Evolutionary conservation across 2,797 vertebrate species (phyloP).

Genomic region (Chanos chanos): DNA sequence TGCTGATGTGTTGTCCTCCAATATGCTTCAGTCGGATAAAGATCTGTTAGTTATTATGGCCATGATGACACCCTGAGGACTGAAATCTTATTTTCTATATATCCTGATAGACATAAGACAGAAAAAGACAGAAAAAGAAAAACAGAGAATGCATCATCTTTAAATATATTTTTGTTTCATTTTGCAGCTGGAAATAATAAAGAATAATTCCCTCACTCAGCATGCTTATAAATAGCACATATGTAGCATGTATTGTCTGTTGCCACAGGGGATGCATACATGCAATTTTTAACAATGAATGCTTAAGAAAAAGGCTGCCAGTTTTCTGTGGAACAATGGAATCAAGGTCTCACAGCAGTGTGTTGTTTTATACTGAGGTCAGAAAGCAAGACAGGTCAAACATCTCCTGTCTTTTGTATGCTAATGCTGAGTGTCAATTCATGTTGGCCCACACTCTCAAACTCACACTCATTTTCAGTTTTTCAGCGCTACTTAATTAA

Average conservation of each 20-base stretch:
- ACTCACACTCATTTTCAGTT: too few relatives aligned
- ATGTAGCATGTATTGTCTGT: too few relatives aligned
- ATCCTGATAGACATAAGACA: too few relatives aligned
- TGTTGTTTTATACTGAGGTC: conserved; percentile 32
- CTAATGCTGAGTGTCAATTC: conserved; percentile 21
- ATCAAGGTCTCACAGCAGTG: conserved; percentile 32
- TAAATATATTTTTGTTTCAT: not conserved
- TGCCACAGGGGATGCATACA: too few relatives aligned
- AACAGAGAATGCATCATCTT: conserved; percentile 39
- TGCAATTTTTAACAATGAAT: not conserved
- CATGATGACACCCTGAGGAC: conserved; percentile 63
- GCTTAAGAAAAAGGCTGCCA: conserved; percentile 19
- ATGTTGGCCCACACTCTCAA: too few relatives aligned
- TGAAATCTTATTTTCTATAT: conserved; percentile 66
- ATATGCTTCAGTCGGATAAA: conserved; percentile 47
- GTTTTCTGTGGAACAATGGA: too few relatives aligned
- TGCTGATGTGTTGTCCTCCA: conserved; percentile 50
- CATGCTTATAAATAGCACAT: too few relatives aligned
- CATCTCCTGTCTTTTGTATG: conserved; percentile 30
- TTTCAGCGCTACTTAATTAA: too few relatives aligned
- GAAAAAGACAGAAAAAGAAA: too few relatives aligned
- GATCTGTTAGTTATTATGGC: conserved; percentile 69
- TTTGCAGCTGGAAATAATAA: too few relatives aligned
- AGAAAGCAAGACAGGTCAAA: conserved; percentile 9
- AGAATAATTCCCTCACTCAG: too few relatives aligned